These are phyloP conservation scores for Hylaeus volcanicus DNA, from an alignment of 1,140 invertebrate species.

Conservation along the genomic window DNA sequence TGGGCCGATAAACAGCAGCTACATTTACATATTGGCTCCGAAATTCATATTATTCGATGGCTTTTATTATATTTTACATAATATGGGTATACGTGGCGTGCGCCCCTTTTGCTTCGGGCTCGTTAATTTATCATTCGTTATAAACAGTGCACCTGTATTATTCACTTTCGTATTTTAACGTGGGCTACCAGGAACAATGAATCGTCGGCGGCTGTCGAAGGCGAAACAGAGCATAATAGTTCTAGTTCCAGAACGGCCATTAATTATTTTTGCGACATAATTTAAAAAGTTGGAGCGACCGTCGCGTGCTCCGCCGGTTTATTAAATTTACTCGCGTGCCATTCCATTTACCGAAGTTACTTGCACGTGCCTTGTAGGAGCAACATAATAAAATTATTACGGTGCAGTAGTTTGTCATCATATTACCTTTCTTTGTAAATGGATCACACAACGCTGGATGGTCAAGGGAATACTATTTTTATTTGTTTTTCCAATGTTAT, in stretches of 20 bases:
- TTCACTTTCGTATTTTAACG: neutral
- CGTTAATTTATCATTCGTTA: neutral
- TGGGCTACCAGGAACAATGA: neutral
- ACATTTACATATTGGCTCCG: too few species aligned
- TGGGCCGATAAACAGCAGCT: too few species aligned
- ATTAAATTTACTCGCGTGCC: constrained; percentile 23
- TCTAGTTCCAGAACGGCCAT: neutral
- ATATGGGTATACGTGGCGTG: too few species aligned
- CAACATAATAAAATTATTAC: constrained; percentile 25
- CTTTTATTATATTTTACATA: too few species aligned
- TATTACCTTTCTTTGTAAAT: neutral
- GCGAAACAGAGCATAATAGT: neutral
- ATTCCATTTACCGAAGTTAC: constrained; percentile 8
- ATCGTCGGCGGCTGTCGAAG: neutral
- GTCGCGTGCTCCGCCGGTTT: constrained; percentile 7
- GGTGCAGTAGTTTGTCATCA: constrained; percentile 8
- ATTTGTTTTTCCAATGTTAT: neutral
- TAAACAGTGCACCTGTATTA: neutral
- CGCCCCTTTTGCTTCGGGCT: too few species aligned
- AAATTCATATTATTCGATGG: too few species aligned
- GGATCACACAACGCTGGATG: neutral
- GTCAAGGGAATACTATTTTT: neutral
- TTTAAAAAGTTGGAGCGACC: neutral
- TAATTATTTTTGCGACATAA: constrained; percentile 5
- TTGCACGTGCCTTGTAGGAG: neutral